Evolutionary conservation across 1,140 invertebrate genomes (phyloP).

Genomic region (Telenomus remus): DNA sequence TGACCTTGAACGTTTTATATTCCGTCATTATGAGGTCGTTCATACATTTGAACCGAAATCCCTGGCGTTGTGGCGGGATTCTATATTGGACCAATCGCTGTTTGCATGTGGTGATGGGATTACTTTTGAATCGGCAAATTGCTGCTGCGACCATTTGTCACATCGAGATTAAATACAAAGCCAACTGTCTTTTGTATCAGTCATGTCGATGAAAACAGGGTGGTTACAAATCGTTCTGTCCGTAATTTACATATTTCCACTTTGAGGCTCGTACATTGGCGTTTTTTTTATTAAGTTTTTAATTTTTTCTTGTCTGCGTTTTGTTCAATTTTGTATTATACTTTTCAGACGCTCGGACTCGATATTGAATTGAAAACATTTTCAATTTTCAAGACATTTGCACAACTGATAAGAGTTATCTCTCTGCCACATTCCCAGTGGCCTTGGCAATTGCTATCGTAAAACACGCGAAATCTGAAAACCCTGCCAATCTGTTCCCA

Average conservation of each 20-base stretch:
- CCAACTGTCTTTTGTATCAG: conserved; percentile 62
- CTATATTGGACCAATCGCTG: conserved; percentile 67
- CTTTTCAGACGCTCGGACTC: no score
- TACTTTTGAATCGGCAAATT: conserved; percentile 71
- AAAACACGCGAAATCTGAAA: conserved; percentile 36
- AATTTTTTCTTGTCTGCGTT: no score
- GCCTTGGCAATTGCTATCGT: conserved; percentile 30
- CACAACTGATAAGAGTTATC: conserved; percentile 26
- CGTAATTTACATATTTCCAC: conserved; percentile 6
- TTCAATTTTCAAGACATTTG: no score
- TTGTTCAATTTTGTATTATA: no score
- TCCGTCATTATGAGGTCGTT: conserved; percentile 15
- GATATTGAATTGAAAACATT: no score
- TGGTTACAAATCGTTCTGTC: conserved; percentile 53
- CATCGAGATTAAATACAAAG: conserved; percentile 69
- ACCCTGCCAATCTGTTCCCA: conserved; percentile 18
- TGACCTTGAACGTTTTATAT: conserved; percentile 31
- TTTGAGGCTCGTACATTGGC: no score
- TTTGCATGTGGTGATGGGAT: conserved; percentile 70
- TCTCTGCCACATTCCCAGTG: conserved; percentile 19
- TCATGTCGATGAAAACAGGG: conserved; percentile 51
- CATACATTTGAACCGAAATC: conserved; percentile 44
- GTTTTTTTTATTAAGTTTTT: no score
- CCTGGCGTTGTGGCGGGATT: conserved; percentile 3
- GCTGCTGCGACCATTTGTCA: conserved; percentile 69